phyloP scores from a whole-genome alignment of 2,113 vertebrate genomes.

The Hiodon alosoides region DNA sequence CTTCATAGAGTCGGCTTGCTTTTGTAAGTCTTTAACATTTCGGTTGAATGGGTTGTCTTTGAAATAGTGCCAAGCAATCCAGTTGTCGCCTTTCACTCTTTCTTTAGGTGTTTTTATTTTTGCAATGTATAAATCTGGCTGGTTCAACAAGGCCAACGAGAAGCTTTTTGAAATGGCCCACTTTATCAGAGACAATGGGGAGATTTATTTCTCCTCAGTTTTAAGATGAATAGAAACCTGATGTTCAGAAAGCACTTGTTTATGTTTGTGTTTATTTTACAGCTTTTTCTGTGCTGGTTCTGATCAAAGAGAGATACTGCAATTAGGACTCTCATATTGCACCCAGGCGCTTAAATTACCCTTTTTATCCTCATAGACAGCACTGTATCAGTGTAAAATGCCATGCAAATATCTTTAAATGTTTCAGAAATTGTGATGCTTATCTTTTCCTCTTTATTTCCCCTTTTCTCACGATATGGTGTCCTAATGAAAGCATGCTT shows the following conservation, averaged over 20 bases:
- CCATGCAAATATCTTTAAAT: too few relatives aligned
- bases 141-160: neutral
- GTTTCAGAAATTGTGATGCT: too few relatives aligned
- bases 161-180: neutral
- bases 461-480: neutral
- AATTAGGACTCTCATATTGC: neutral
- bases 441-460: neutral
- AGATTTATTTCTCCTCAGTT: neutral
- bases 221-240: neutral
- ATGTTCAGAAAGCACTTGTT: neutral
- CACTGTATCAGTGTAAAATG: neutral
- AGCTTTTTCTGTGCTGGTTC: neutral
- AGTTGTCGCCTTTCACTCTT: constrained; percentile 44
- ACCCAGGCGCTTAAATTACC: neutral
- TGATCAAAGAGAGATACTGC: neutral
- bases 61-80: constrained; percentile 50
- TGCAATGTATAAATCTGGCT: neutral
- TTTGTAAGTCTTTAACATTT: constrained; percentile 50
- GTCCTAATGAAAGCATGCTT: too few relatives aligned
- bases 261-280: neutral
- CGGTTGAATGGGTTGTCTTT: constrained; percentile 50
- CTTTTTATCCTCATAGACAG: neutral
- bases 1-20: constrained; percentile 7
- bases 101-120: neutral
- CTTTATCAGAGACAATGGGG: neutral